phyloP scores from a whole-genome alignment of 2,113 vertebrate genomes.

The Malurus cyaneus region DNA sequence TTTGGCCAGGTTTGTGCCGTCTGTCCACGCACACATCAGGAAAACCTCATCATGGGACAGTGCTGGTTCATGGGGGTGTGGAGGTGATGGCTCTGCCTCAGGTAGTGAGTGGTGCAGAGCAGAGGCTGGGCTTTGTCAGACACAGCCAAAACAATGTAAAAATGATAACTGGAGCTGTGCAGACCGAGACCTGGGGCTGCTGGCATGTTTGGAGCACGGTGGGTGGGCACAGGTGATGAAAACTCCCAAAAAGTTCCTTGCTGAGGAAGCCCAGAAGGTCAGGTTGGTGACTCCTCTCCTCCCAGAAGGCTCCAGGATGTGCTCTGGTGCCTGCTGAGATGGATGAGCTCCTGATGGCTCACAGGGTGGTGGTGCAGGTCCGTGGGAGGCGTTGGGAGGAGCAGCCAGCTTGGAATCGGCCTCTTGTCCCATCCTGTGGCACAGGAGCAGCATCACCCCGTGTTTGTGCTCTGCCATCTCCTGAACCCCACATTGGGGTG shows the following conservation, averaged over 20 bases:
- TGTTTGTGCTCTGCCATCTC: not conserved
- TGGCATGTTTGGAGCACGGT: accelerated
- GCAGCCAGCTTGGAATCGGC: accelerated
- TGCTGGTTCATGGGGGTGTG: accelerated
- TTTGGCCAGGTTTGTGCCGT: not conserved
- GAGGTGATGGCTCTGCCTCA: not conserved
- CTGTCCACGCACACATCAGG: accelerated
- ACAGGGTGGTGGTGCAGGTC: not conserved
- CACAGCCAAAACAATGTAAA: accelerated
- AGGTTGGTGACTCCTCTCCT: not conserved
- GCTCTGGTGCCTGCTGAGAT: not conserved
- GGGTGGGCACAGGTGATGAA: not conserved
- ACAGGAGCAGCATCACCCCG: accelerated
- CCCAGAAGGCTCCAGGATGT: not conserved
- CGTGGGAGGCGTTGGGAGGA: not conserved
- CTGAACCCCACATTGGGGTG: accelerated
- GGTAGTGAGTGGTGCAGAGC: accelerated
- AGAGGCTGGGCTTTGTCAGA: not conserved
- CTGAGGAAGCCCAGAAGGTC: not conserved
- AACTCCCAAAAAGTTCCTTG: not conserved
- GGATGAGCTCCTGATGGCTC: not conserved
- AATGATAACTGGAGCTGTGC: not conserved
- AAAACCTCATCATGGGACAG: accelerated
- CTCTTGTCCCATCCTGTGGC: accelerated
- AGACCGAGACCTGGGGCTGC: not conserved